A percentile compares a stretch with the other conserved stretches of the same genome.
phyloP scores from a whole-genome alignment of 2,888 invertebrate species.

The Trichogramma evanescens region DNA sequence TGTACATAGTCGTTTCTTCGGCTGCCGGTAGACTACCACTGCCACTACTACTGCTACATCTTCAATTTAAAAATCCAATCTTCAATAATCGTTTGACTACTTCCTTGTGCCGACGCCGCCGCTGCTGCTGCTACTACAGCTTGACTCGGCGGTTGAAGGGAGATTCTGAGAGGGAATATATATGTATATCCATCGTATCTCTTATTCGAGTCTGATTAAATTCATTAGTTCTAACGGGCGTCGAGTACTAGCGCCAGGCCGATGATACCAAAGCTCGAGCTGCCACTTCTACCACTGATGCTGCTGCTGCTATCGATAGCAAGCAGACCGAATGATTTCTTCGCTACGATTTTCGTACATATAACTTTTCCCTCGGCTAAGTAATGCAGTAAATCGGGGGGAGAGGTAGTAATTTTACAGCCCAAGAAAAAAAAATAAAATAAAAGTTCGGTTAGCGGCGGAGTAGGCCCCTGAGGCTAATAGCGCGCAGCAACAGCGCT shows the following conservation, averaged over 20 bases:
- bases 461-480: slow-evolving; percentile 38
- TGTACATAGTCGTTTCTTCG: not conserved
- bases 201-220: slow-evolving; percentile 45
- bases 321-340: slow-evolving; percentile 39
- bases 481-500: slow-evolving; percentile 29
- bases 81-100: slow-evolving; percentile 43
- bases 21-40: slow-evolving; percentile 12
- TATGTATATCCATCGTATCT: slow-evolving; percentile 29
- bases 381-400: no score
- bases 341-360: slow-evolving; percentile 1
- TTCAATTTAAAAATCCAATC: slow-evolving; percentile 49
- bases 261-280: no score
- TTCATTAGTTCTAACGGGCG: slow-evolving; percentile 46
- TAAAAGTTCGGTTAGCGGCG: slow-evolving; percentile 3
- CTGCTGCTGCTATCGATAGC: slow-evolving; percentile 39
- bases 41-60: slow-evolving; percentile 30
- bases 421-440: not conserved
- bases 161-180: slow-evolving; percentile 33
- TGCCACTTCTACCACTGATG: no score
- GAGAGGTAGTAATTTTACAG: slow-evolving; percentile 8
- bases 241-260: no score
- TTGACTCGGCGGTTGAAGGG: slow-evolving; percentile 18
- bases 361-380: slow-evolving; percentile 10
- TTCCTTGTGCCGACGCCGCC: slow-evolving; percentile 26
- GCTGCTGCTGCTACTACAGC: not conserved